Evolutionary conservation across 2,113 vertebrate genomes (phyloP).

Genomic region (Mandrillus leucophaeus): DNA sequence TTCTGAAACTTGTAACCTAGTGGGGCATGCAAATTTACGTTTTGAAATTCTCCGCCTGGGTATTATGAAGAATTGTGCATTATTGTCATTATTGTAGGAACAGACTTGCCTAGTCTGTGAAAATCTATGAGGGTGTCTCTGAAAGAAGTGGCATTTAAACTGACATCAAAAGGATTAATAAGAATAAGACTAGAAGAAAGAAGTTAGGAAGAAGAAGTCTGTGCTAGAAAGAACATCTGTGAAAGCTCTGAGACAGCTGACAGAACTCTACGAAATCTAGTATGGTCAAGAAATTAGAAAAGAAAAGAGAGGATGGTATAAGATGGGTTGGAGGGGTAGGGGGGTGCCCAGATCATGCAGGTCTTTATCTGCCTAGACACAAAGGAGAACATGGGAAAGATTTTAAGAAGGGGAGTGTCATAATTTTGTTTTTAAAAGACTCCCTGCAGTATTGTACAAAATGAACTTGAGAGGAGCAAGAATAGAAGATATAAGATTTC

Average conservation of each 20-base stretch:
- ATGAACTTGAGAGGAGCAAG: not conserved
- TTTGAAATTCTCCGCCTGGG: not conserved
- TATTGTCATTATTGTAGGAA: not conserved
- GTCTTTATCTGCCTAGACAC: not conserved
- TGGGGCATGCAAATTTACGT: not conserved
- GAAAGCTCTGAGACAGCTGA: not conserved
- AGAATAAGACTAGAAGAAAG: not conserved
- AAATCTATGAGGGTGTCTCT: not conserved
- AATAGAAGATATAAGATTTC: not conserved
- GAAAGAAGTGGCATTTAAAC: not conserved
- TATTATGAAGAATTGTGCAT: not conserved
- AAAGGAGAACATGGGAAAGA: not conserved
- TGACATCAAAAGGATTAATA: not conserved
- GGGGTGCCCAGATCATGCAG: not conserved
- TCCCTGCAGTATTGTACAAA: not conserved
- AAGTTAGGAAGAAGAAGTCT: not conserved
- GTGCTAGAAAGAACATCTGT: not conserved
- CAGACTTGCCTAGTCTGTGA: not conserved
- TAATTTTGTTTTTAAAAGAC: not conserved
- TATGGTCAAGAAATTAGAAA: not conserved
- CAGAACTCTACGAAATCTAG: not conserved
- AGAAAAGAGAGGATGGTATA: not conserved
- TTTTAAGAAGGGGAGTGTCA: not conserved
- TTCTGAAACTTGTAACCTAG: not conserved
- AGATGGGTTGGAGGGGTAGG: accelerated